Evolutionary conservation across 2,113 vertebrate genomes (phyloP), one percentile per base, ranked within the genome.

Genomic region (Gobius niger): DNA sequence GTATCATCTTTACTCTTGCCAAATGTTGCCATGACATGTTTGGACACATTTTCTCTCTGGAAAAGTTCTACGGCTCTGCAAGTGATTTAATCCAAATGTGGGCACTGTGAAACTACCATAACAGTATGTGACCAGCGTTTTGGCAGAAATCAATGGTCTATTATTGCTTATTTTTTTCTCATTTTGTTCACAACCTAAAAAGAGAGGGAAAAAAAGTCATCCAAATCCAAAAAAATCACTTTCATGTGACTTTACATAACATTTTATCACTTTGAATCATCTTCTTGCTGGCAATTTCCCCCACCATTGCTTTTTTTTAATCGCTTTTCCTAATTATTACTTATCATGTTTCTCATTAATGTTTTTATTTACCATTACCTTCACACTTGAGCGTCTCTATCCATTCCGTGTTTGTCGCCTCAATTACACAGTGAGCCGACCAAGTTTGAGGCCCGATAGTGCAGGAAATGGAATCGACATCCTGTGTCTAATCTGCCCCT

Each of bases 381-480:
- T 83, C 74, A 73, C 77, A 72, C 83, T 18, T 10, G n/a, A 44
- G 1, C 15, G 9, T 72, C 56, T 72, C 61, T 63, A 65, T 49
- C 68, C 63, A 41, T 68, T 75, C 53, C 54, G 46, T 81, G 73
- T 64, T 70, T 67, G 68, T 78, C 82, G 76, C 79, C 78, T 77
- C 88, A 82, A 79, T 89, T 81, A 82, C 84, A 87, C 85, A 84
- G 67, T 72, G 82, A 82, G 71, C 73, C 75, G 68, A 85, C 82
- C 79, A 84, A 81, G 74, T 88, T 87, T 85, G 78, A 82, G 77
- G 75, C 83, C 86, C 78, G 70, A 88, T 88, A 88, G 91, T 87
- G 90, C 89, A 90, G 91, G 91, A 92, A 92, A 91, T 90, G 76
- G 85, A 88, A 91, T 93, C 80, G 90, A 92, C 91, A 89, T 90